A percentile compares a stretch with the other conserved stretches of the same genome.
phyloP scores from a whole-genome alignment of 2,888 invertebrate species.

The Pristionchus entomophagus region DNA sequence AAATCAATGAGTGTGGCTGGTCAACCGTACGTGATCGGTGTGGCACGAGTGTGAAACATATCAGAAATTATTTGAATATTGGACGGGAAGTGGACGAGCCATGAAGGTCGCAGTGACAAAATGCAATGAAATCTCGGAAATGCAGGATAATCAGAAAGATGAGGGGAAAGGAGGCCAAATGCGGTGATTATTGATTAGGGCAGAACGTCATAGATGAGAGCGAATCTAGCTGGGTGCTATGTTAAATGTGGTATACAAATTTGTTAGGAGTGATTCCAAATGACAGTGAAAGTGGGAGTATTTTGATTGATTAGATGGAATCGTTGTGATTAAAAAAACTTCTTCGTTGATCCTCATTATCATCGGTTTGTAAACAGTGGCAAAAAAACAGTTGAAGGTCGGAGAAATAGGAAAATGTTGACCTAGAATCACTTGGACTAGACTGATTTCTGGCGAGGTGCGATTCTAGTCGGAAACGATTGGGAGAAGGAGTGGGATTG shows the following conservation, averaged over 20 bases:
- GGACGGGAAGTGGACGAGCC: background rate
- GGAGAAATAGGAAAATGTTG: background rate
- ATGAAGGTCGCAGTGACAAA: background rate
- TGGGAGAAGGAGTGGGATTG: background rate
- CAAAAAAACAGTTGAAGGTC: background rate
- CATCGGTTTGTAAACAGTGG: slow-evolving; percentile 33
- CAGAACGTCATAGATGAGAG: slow-evolving; percentile 32
- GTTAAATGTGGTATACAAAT: background rate
- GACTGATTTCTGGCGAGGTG: background rate
- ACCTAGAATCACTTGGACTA: slow-evolving; percentile 41
- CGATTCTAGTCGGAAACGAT: background rate
- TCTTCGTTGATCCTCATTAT: slow-evolving; percentile 15
- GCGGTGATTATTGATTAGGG: slow-evolving; percentile 20
- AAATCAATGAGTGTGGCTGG: slow-evolving; percentile 33
- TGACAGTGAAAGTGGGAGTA: background rate
- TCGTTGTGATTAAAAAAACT: background rate
- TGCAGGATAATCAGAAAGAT: background rate
- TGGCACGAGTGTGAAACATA: slow-evolving; percentile 42
- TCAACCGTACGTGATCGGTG: slow-evolving; percentile 20
- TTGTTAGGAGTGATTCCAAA: background rate
- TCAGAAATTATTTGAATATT: background rate
- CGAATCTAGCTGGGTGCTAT: slow-evolving; percentile 39
- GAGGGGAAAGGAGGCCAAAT: slow-evolving; percentile 2
- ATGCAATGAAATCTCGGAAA: slow-evolving; percentile 22
- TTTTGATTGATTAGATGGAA: background rate